A percentile compares a stretch with the other conserved stretches of the same genome.
Evolutionary conservation across 2,113 vertebrate species (phyloP).

Genomic region (Cricetomys ansorgei): DNA sequence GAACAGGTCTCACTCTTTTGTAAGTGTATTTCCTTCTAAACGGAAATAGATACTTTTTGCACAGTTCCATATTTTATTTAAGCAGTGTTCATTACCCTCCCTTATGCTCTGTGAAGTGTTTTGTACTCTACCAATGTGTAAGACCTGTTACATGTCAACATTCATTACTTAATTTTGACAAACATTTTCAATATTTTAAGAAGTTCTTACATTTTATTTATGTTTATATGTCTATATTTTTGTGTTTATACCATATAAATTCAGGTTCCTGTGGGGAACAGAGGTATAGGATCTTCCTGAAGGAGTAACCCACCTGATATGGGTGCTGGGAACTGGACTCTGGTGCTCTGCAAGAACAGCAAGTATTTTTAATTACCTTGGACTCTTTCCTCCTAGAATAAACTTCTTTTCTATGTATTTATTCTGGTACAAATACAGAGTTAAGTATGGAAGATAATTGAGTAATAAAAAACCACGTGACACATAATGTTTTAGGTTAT

Average conservation of each 20-base stretch:
- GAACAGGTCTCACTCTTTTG: neutral
- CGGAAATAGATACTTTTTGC: neutral
- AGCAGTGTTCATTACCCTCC: neutral
- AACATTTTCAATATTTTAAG: neutral
- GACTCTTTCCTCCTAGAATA: neutral
- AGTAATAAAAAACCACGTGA: neutral
- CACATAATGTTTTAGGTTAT: neutral
- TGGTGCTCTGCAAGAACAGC: neutral
- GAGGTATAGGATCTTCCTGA: neutral
- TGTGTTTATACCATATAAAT: neutral
- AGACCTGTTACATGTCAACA: neutral
- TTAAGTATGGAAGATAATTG: neutral
- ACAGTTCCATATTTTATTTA: neutral
- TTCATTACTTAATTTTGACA: neutral
- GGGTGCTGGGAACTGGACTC: neutral
- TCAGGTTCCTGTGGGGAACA: neutral
- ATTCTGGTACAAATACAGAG: neutral
- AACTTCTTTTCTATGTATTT: neutral
- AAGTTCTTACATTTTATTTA: neutral
- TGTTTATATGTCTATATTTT: neutral
- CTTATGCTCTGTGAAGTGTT: neutral
- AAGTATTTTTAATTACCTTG: neutral
- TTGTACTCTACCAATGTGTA: neutral
- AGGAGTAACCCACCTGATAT: neutral
- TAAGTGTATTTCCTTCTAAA: neutral